Base-by-base conservation (phyloP, 1,140 invertebrate genomes). In the Drosophila subobscura region DNA sequence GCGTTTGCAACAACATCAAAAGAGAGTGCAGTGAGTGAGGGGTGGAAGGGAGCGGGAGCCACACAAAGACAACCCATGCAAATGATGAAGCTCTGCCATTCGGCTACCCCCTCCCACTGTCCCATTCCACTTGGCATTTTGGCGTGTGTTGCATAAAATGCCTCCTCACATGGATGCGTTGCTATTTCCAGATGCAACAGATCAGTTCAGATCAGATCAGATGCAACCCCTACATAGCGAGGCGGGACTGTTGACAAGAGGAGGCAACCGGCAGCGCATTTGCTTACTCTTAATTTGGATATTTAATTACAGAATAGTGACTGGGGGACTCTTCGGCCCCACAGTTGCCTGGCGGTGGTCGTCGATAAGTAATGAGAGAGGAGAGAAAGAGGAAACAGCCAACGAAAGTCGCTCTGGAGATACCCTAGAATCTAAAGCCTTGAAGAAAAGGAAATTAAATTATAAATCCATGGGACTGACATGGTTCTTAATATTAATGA, bases 71-170 rank as follows among this genome's bases (percentile, higher is more conserved):
- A 72, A 42, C 41, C 50, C 79, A 78, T 78, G 79, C 71, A 75
- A 72, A 78, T 83, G 71, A 60, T 70, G 63, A 42, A 23, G 50
- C 70, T 55, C 54, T 47, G 70, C 47, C 47, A 27, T 20, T 23
- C 25, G 33, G 46, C 40, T 47, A 20, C 2, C 22, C 29, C 50
- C 23, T 47, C 10, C 16, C 53, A 22, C 14, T 12, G 8, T 22
- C 45, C 50, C 54, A 29, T 54, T n/a, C 22, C 33, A 51, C 56
- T 56, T 59, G 14, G 22, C 60, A 55, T 85, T 85, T 85, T 85
- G 81, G 81, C 81, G 81, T 85, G 81, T 86, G 81, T 85, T 85
- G 80, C 81, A 73, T 49, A 72, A 84, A 85, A 85, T 84, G 80
- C 79, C 76, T 63, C 80, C 80, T 63, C 80, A 84, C 72, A 70